Base-by-base conservation (phyloP, 2,888 invertebrate species). In the Cryptosula pallasiana region DNA sequence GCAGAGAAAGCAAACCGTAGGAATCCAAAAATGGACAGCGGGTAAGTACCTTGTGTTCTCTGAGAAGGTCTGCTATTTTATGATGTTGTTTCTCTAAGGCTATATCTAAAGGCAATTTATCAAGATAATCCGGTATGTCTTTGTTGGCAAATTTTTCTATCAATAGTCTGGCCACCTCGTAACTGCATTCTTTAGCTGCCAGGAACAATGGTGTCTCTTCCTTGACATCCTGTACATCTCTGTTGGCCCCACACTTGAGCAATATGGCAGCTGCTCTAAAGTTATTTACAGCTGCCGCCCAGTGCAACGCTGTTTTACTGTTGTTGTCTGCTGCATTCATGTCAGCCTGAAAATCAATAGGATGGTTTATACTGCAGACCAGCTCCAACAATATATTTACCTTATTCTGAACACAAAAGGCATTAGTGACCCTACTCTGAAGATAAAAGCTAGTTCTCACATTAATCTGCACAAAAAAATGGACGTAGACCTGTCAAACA, bases 51-150 rank as follows among this genome's bases (percentile, higher is more conserved):
- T 78, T 77, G 71, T 95, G 94, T 78, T 95, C 95, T 79, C 96
- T 95, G 72, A 98, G 86, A 74, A 97, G 86, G 75, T 92, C 87
- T 9, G 96, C 94, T 78, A 97, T 96, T 81, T 96, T 96, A 75
- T 93, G 91, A 82, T 97, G 96, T 81, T 93, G 88, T 69, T 95
- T 87, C 84, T 96, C 95, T 76, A 91, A 90, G 0, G 97, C 97
- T 70, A 97, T 93, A 82, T 97, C 95, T 0, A 94, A 87, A 0
- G 97, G 97, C 78, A 95, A 86, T 70, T 95, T 88, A 86, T 97
- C 98, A 97, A 97, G 95, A 84, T 97, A 95, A 87, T 98, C 97
- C 0, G 96, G 94, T 77, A 97, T 95, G 87, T 98, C 98, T 54
- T 95, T 87, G 86, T 96, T 98, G 9, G 96, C 95, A 81, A 93